Percentiles rank a stretch among this genome's conserved stretches.
phyloP scores from a whole-genome alignment of 2,888 invertebrate species.

The Agrochola lychnidis region DNA sequence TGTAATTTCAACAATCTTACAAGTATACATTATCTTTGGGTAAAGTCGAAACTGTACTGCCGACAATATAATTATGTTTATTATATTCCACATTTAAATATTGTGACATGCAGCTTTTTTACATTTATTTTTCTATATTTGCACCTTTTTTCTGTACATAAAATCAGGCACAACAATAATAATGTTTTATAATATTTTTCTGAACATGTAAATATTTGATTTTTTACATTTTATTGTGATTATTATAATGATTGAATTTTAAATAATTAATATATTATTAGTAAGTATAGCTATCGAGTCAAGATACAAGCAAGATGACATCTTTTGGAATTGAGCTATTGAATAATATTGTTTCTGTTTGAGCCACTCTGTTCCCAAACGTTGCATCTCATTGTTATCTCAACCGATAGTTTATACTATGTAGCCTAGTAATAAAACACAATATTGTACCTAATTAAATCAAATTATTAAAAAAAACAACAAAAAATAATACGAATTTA shows the following conservation, averaged over 20 bases:
- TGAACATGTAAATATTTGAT: slow-evolving; percentile 37
- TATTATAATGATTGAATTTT: slow-evolving; percentile 40
- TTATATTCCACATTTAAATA: neutral
- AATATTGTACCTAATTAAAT: slow-evolving; percentile 63
- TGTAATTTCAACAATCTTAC: neutral
- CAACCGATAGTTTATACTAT: slow-evolving; percentile 28
- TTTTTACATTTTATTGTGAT: slow-evolving; percentile 41
- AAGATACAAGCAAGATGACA: neutral
- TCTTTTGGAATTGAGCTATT: slow-evolving; percentile 5
- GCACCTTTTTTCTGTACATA: slow-evolving; percentile 3
- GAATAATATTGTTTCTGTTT: neutral
- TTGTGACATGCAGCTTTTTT: neutral
- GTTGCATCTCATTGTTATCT: slow-evolving; percentile 12
- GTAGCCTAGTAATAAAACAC: slow-evolving; percentile 50
- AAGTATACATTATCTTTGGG: neutral
- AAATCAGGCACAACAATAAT: slow-evolving; percentile 34
- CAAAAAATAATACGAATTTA: slow-evolving; percentile 80
- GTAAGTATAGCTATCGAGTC: slow-evolving; percentile 23
- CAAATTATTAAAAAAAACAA: slow-evolving; percentile 59
- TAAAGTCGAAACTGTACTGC: neutral
- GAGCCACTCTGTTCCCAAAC: slow-evolving; percentile 13
- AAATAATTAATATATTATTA: slow-evolving; percentile 38
- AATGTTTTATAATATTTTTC: slow-evolving; percentile 28
- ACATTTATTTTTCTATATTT: neutral
- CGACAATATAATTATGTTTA: neutral